Percentiles rank a stretch among this genome's conserved stretches.
Evolutionary conservation across 2,888 invertebrate species (phyloP).

Genomic region (Pherbina coryleti): DNA sequence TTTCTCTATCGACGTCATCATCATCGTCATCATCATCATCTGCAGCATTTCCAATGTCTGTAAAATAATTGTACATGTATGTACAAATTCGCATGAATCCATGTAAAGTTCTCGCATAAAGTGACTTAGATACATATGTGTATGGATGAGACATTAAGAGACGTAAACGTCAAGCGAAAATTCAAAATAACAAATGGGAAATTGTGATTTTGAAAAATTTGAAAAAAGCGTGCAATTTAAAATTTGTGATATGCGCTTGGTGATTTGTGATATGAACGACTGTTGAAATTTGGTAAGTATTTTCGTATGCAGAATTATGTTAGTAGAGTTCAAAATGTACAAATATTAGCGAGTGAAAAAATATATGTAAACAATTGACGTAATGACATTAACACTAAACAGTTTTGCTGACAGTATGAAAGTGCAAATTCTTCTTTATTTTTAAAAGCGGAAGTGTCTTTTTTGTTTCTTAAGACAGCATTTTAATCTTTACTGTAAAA

Average conservation of each 20-base stretch:
- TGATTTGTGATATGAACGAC: neutral
- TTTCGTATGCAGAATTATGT: neutral
- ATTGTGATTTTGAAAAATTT: slow-evolving; percentile 11
- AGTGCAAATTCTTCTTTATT: too few species aligned
- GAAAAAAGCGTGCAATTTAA: slow-evolving; percentile 9
- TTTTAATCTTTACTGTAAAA: too few species aligned
- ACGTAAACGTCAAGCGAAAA: neutral
- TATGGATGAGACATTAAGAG: neutral
- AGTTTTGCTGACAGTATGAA: too few species aligned
- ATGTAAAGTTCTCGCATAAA: neutral
- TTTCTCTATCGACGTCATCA: slow-evolving; percentile 40
- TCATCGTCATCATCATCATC: slow-evolving; percentile 33
- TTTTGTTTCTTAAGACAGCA: too few species aligned
- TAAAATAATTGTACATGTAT: slow-evolving; percentile 51
- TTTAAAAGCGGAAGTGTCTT: too few species aligned
- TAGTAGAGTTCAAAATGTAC: neutral
- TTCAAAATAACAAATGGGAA: neutral
- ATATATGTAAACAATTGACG: too few species aligned
- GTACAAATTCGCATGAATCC: slow-evolving; percentile 1
- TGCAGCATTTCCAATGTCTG: slow-evolving; percentile 46
- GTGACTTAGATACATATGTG: neutral
- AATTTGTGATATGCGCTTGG: slow-evolving; percentile 2
- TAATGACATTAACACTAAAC: too few species aligned
- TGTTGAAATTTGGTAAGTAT: neutral
- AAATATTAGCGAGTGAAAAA: neutral